Percentiles rank a stretch among this genome's conserved stretches.
These are phyloP conservation scores for Thymelicus lineola DNA, from an alignment of 2,888 invertebrate species.

Conservation along the genomic window DNA sequence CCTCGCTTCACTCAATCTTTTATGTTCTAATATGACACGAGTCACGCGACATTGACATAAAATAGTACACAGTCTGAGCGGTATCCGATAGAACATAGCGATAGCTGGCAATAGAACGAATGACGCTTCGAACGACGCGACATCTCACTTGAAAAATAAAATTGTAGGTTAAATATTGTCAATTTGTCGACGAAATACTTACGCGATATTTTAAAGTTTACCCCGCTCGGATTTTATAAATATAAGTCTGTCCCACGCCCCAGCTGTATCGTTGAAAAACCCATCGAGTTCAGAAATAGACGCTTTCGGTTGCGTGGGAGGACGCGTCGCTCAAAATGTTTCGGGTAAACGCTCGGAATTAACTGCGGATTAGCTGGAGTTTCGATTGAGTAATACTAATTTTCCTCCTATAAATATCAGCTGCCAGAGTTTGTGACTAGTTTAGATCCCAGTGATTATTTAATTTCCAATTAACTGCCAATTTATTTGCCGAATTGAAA, in stretches of 20 bases:
- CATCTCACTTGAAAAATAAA: conserved; percentile 33
- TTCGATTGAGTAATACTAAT: conserved; percentile 44
- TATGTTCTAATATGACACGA: conserved; percentile 28
- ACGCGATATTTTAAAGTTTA: conserved; percentile 39
- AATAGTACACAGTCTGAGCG: conserved; percentile 29
- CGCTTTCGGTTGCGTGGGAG: conserved; percentile 66
- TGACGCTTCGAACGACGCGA: conserved; percentile 12
- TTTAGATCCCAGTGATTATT: not conserved
- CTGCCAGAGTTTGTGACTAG: conserved; percentile 37
- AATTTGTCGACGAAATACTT: conserved; percentile 39
- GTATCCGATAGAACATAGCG: conserved; percentile 27
- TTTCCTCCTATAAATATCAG: conserved; percentile 43
- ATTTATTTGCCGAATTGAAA: no score
- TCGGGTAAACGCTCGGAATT: conserved; percentile 68
- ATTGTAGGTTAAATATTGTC: conserved; percentile 26
- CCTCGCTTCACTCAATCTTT: conserved; percentile 23
- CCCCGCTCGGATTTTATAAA: conserved; percentile 38
- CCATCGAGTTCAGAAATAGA: conserved; percentile 61
- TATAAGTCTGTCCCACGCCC: conserved; percentile 38
- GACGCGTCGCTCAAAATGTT: conserved; percentile 64
- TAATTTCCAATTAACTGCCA: no score
- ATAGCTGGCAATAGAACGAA: conserved; percentile 36
- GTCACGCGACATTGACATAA: conserved; percentile 32
- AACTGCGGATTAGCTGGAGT: conserved; percentile 48
- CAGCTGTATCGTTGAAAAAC: conserved; percentile 42